Evolutionary conservation across 2,797 vertebrate genomes (phyloP).

Genomic region (Anguilla obscura): DNA sequence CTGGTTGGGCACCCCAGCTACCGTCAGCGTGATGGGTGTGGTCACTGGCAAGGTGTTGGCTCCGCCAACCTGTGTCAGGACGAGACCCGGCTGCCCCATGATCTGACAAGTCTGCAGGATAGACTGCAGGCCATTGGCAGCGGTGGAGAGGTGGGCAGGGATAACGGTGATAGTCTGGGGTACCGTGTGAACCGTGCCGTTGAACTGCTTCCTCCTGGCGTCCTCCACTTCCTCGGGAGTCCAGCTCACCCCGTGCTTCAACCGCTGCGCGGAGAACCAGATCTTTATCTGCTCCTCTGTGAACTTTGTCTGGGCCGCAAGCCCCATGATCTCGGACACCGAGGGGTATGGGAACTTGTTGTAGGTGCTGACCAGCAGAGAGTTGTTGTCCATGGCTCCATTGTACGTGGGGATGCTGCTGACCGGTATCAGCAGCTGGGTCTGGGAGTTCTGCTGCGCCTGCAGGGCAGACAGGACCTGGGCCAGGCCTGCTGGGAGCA

Average conservation of each 20-base stretch:
- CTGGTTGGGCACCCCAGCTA: slow-evolving; percentile 88
- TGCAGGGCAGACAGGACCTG: slow-evolving; percentile 92
- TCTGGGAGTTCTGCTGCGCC: slow-evolving; percentile 84
- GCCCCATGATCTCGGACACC: slow-evolving; percentile 87
- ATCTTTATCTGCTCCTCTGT: slow-evolving; percentile 99
- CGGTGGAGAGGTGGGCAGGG: slow-evolving; percentile 88
- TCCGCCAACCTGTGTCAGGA: slow-evolving; percentile 90
- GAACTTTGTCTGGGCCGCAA: slow-evolving; percentile 93
- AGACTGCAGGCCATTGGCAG: slow-evolving; percentile 90
- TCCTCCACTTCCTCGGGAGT: slow-evolving; percentile 98
- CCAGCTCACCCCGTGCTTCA: slow-evolving; percentile 98
- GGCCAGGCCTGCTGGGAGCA: slow-evolving; percentile 84
- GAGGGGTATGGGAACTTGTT: slow-evolving; percentile 98
- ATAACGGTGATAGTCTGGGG: slow-evolving; percentile 98
- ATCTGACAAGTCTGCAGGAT: slow-evolving; percentile 99
- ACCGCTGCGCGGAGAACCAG: slow-evolving; percentile 97
- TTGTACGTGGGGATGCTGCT: slow-evolving; percentile 98
- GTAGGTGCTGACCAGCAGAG: slow-evolving; percentile 89
- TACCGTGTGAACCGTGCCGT: slow-evolving; percentile 94
- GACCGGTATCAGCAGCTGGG: slow-evolving; percentile 94
- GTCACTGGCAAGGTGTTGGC: slow-evolving; percentile 85
- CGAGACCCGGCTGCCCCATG: slow-evolving; percentile 92
- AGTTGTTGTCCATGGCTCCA: slow-evolving; percentile 90
- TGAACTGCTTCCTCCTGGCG: slow-evolving; percentile 94
- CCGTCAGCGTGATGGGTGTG: slow-evolving; percentile 90